phyloP scores from a whole-genome alignment of 1,140 invertebrate species.

The Chymomyza costata region DNA sequence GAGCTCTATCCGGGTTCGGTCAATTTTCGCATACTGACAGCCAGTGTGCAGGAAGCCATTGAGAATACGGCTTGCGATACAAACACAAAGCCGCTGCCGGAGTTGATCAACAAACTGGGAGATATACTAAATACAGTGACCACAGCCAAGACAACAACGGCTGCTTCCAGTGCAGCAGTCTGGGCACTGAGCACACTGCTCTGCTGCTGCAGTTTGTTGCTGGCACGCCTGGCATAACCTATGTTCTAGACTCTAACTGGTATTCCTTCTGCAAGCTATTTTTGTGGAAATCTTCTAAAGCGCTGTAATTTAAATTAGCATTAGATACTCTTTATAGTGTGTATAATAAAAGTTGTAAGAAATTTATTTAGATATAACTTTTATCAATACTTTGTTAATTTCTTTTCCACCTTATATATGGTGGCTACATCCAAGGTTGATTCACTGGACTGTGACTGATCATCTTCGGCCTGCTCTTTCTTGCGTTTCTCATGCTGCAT shows the following conservation, averaged over 20 bases:
- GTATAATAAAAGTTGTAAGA: conserved; percentile 51
- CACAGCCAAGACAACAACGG: conserved; percentile 1
- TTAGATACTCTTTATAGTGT: conserved; percentile 16
- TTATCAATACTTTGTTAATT: conserved; percentile 29
- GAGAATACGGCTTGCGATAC: conserved; percentile 82
- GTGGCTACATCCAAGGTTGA: conserved; percentile 53
- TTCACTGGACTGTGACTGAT: conserved; percentile 49
- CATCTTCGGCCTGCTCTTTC: conserved; percentile 21
- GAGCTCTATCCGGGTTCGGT: conserved; percentile 80
- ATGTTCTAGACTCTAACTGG: conserved; percentile 3
- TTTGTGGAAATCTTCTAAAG: conserved; percentile 14
- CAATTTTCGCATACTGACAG: conserved; percentile 84
- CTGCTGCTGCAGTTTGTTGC: neutral
- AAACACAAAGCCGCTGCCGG: conserved; percentile 75
- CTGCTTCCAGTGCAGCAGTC: neutral
- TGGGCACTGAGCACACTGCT: conserved; percentile 1
- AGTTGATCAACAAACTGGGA: conserved; percentile 77
- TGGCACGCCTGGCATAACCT: neutral
- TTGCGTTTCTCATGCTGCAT: conserved; percentile 47
- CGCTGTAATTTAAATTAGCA: conserved; percentile 24
- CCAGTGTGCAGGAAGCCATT: conserved; percentile 81
- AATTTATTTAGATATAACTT: conserved; percentile 39
- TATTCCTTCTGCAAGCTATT: conserved; percentile 16
- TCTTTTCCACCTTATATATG: conserved; percentile 37
- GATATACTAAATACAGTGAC: conserved; percentile 59